phyloP scores from a whole-genome alignment of 2,797 vertebrate species.

The Moxostoma hubbsi region DNA sequence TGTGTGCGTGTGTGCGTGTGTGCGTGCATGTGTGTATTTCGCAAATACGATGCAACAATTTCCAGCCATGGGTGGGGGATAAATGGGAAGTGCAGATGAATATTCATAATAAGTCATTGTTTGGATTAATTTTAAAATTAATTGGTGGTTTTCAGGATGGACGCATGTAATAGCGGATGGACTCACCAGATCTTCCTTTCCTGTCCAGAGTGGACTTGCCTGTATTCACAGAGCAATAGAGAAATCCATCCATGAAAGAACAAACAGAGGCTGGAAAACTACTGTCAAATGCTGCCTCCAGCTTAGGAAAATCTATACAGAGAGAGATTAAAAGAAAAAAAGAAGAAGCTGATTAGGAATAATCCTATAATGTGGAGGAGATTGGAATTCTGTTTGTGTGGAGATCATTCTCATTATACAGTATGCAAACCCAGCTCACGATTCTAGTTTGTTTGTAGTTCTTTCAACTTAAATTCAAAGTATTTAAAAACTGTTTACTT shows the following conservation, averaged over 20 bases:
- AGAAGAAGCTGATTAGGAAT: slow-evolving; percentile 47
- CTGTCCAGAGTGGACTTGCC: slow-evolving; percentile 81
- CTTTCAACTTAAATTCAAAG: slow-evolving; percentile 48
- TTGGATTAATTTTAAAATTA: background rate
- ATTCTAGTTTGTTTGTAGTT: slow-evolving; percentile 16
- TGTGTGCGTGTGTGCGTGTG: background rate
- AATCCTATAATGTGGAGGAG: slow-evolving; percentile 50
- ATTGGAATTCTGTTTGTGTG: slow-evolving; percentile 39
- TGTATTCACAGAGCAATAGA: slow-evolving; percentile 82
- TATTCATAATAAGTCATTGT: slow-evolving; percentile 33
- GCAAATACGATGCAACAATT: slow-evolving; percentile 14
- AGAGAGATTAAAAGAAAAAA: slow-evolving; percentile 50
- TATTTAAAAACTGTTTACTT: slow-evolving; percentile 40
- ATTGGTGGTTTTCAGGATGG: background rate
- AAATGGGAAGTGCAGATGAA: slow-evolving; percentile 37
- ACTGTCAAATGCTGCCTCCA: slow-evolving; percentile 78
- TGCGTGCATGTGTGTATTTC: background rate
- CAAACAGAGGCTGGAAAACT: slow-evolving; percentile 73
- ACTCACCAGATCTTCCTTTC: slow-evolving; percentile 87
- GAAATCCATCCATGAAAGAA: slow-evolving; percentile 90
- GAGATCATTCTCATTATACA: slow-evolving; percentile 49
- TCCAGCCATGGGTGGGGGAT: slow-evolving; percentile 32
- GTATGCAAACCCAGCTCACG: slow-evolving; percentile 35
- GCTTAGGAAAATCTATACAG: slow-evolving; percentile 84
- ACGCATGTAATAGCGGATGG: background rate